Conservation (phyloP, 1,140 invertebrate species). For the Leptoteleia sp. region DNA sequence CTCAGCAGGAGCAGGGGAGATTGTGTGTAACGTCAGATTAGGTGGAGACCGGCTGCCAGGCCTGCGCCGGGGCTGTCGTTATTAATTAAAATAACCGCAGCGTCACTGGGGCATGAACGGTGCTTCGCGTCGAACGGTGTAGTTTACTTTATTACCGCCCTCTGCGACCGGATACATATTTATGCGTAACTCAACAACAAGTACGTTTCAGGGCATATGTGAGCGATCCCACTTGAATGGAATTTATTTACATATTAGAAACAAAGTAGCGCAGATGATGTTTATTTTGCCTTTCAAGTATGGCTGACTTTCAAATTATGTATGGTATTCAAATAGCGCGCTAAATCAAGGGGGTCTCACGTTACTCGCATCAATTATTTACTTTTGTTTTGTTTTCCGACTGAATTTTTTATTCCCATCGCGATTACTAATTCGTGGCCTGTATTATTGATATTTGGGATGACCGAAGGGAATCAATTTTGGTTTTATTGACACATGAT, state of each 20-base stretch:
- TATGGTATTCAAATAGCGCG: constrained; percentile 30
- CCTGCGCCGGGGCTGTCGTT: constrained; percentile 46
- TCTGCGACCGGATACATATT: constrained; percentile 61
- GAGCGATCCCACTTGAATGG: constrained; percentile 56
- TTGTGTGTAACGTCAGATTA: constrained; percentile 50
- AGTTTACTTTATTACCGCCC: constrained; percentile 69
- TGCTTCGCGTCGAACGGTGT: constrained; percentile 38
- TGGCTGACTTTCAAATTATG: constrained; percentile 36
- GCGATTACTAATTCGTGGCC: constrained; percentile 1
- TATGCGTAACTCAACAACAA: constrained; percentile 55
- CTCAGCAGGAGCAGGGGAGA: constrained; percentile 15
- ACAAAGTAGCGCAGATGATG: constrained; percentile 52
- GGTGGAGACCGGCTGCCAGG: constrained; percentile 46
- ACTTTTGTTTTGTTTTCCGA: constrained; percentile 28
- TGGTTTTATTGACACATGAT: neutral
- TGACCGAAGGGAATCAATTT: constrained; percentile 16
- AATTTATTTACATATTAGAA: constrained; percentile 64
- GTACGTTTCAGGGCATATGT: constrained; percentile 40
- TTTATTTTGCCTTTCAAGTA: constrained; percentile 43
- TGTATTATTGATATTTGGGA: constrained; percentile 9
- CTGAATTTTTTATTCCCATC: constrained; percentile 8
- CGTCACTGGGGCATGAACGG: constrained; percentile 65
- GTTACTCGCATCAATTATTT: constrained; percentile 28
- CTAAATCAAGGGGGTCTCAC: constrained; percentile 7
- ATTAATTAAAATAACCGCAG: constrained; percentile 74